Percentiles rank a stretch among this genome's conserved stretches.
Evolutionary conservation across 1,140 invertebrate species (phyloP).

Genomic region (Probaryconus sp.): DNA sequence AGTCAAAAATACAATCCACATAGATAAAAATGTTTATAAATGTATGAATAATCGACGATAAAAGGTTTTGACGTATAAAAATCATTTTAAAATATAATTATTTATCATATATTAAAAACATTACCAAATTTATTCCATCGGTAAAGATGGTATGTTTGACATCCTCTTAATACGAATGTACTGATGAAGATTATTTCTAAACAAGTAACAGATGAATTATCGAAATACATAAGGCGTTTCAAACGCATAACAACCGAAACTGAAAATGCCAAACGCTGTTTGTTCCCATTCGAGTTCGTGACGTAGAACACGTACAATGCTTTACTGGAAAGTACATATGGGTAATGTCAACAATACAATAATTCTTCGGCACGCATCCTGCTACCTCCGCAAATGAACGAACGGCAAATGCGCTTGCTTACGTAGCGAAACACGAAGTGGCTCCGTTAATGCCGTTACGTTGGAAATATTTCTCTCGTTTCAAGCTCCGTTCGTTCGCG

Average conservation of each 20-base stretch:
- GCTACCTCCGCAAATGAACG: conserved; percentile 46
- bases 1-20: no score
- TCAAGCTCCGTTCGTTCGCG: conserved; percentile 30
- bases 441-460: conserved; percentile 44
- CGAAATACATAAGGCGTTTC: neutral
- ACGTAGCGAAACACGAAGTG: conserved; percentile 50
- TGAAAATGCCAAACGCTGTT: conserved; percentile 30
- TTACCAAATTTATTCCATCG: no score
- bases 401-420: conserved; percentile 47
- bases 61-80: no score
- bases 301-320: conserved; percentile 49
- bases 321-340: conserved; percentile 45
- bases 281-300: conserved; percentile 47
- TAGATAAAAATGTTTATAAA: no score
- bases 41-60: no score
- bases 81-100: no score
- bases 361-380: conserved; percentile 52
- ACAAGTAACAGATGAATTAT: neutral
- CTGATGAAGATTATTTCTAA: no score
- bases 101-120: no score
- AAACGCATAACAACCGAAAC: conserved; percentile 11
- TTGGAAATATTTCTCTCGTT: conserved; percentile 49
- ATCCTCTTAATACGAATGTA: no score
- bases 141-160: no score
- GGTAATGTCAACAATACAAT: conserved; percentile 58